These are phyloP conservation scores for Elaphurus davidianus DNA, from an alignment of 2,113 vertebrate species.

Conservation along the genomic window DNA sequence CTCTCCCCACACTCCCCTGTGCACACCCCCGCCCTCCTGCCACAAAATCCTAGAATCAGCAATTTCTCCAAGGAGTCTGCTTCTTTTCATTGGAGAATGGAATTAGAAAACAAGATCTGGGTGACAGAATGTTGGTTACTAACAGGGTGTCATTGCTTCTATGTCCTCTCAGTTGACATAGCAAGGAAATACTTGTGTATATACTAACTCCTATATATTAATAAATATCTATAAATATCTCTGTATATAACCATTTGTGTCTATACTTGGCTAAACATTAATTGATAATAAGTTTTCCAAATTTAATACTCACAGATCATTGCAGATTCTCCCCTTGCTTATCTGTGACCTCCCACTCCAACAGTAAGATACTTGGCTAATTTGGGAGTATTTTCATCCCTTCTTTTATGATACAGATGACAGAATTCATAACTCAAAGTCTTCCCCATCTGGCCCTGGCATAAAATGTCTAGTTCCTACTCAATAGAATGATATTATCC, in stretches of 20 bases:
- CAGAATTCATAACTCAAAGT: neutral
- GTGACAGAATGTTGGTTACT: neutral
- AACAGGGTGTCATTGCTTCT: neutral
- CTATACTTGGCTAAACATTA: neutral
- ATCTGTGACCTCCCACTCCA: neutral
- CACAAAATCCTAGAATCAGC: neutral
- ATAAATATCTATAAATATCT: neutral
- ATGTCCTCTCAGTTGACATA: neutral
- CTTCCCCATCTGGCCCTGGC: neutral
- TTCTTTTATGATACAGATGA: neutral
- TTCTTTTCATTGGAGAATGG: neutral
- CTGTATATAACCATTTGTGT: neutral
- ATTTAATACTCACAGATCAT: neutral
- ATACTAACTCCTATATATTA: neutral
- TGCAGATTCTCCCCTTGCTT: neutral
- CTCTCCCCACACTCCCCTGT: accelerated
- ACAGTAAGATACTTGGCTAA: neutral
- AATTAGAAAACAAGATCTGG: neutral
- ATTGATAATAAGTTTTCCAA: neutral
- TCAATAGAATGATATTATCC: neutral
- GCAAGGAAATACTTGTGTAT: neutral
- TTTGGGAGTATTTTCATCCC: neutral
- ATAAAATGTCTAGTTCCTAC: neutral
- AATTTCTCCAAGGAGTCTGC: neutral
- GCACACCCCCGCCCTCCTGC: accelerated